A percentile compares a stretch with the other conserved stretches of the same genome.
Conservation (phyloP, 2,113 vertebrate species). For the Chamaetylas fuelleborni region DNA sequence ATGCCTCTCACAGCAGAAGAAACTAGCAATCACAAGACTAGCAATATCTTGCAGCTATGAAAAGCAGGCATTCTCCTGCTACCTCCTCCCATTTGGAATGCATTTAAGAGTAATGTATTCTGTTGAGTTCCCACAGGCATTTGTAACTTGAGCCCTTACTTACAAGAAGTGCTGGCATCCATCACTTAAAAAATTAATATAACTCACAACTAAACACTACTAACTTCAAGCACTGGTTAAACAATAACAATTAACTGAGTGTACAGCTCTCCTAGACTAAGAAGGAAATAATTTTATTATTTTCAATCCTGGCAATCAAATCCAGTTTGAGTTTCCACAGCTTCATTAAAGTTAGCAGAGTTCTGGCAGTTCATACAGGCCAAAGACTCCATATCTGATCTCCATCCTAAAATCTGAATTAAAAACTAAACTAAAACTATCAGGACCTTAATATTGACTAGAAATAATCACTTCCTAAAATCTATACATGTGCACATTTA, state of each 20-base stretch:
- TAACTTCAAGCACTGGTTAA: neutral
- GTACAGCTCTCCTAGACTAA: neutral
- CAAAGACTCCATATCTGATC: neutral
- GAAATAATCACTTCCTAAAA: neutral
- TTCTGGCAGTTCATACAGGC: neutral
- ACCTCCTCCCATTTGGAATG: neutral
- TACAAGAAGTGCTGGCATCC: neutral
- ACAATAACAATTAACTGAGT: neutral
- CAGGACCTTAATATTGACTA: neutral
- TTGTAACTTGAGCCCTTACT: accelerated
- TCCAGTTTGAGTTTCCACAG: neutral
- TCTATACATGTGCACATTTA: neutral
- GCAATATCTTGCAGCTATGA: neutral
- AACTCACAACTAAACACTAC: neutral
- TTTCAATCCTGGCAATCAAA: neutral
- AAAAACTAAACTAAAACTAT: neutral
- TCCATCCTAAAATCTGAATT: neutral
- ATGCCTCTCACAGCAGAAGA: accelerated
- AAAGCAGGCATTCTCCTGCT: neutral
- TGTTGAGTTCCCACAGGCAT: accelerated
- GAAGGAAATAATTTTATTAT: neutral
- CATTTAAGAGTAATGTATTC: neutral
- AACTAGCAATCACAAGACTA: neutral
- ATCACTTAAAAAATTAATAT: neutral
- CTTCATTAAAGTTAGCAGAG: neutral